Percentiles rank a stretch among this genome's conserved stretches.
These are phyloP conservation scores for Antheraea yamamai DNA, from an alignment of 2,888 invertebrate species.

Conservation along the genomic window DNA sequence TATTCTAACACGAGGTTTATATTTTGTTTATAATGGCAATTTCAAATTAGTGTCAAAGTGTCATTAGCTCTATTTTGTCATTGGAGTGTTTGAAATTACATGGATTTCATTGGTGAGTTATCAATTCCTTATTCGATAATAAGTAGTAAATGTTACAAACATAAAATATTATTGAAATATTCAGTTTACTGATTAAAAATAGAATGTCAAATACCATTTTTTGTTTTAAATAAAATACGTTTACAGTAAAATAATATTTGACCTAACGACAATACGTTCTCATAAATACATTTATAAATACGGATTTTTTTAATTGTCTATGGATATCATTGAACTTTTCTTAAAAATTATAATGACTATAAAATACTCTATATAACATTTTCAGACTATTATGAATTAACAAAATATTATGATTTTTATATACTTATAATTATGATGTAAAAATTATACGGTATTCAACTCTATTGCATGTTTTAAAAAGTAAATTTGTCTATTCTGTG, in stretches of 20 bases:
- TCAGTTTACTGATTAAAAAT: not conserved
- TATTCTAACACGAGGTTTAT: slow-evolving; percentile 5
- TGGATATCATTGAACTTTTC: not conserved
- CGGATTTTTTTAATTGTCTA: not conserved
- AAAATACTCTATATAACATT: not conserved
- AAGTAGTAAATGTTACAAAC: not conserved
- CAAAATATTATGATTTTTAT: not conserved
- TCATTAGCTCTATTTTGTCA: slow-evolving; percentile 29
- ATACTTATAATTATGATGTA: not conserved
- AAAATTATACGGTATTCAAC: not conserved
- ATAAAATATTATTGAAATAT: not conserved
- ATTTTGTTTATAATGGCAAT: slow-evolving; percentile 18
- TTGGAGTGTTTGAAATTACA: slow-evolving; percentile 6
- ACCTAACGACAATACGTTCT: not conserved
- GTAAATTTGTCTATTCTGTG: slow-evolving; percentile 38
- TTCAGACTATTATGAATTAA: not conserved
- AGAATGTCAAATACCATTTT: not conserved
- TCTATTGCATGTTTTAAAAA: slow-evolving; percentile 13
- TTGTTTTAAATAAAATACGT: not conserved
- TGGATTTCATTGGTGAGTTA: slow-evolving; percentile 5
- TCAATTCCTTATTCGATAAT: not conserved
- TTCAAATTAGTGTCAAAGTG: slow-evolving; percentile 30
- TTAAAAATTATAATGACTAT: not conserved
- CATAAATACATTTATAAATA: not conserved
- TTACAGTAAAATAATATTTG: not conserved